Base-by-base conservation (phyloP, 1,140 invertebrate species). In the Adelges cooleyi region DNA sequence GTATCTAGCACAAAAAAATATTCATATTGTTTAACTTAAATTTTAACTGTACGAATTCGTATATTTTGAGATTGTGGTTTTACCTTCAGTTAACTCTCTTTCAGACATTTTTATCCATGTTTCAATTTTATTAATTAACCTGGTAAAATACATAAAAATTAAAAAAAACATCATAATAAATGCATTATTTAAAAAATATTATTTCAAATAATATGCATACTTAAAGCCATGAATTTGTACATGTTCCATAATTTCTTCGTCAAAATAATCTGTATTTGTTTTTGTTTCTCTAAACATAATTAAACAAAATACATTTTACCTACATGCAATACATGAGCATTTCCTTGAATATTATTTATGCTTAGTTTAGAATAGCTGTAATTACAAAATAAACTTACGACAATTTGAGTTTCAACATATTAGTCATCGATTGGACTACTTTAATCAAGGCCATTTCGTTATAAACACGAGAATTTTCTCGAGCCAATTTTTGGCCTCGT, bases 401-500 rank as follows among this genome's bases (percentile, higher is more conserved):
- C n/a, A 13, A 25, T 3, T 33, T 46, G 10, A 25, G 11, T 2
- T 13, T 17, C 46, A 66, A 33, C 23, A 95, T 78, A 72, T 87
- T 87, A 0, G 87, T 87, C 77, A 93, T 89, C 1, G 90, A 85
- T 75, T 94, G 90, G 18, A 93, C 86, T 56, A 94, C 77, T 75
- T 94, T 95, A 9, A 95, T 76, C 9, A 94, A 81, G 6, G 92
- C 93, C 87, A 95, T 95, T 68, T 91, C 86, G 76, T 97, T 95
- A 77, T 97, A 97, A 75, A 95, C 92, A 71, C 87, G 80, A 70
- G 87, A 89, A 75, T 88, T 92, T 73, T 87, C 86, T 70, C 84
- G 89, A 68, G 92, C 94, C 25, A 86, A 84, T 20, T 89, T 84
- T 50, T 92, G 93, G 52, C 92, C 92, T 40, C 92, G 80, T 65